Evolutionary conservation across 1,140 invertebrate species (phyloP).

Genomic region (Calliphora vicina): DNA sequence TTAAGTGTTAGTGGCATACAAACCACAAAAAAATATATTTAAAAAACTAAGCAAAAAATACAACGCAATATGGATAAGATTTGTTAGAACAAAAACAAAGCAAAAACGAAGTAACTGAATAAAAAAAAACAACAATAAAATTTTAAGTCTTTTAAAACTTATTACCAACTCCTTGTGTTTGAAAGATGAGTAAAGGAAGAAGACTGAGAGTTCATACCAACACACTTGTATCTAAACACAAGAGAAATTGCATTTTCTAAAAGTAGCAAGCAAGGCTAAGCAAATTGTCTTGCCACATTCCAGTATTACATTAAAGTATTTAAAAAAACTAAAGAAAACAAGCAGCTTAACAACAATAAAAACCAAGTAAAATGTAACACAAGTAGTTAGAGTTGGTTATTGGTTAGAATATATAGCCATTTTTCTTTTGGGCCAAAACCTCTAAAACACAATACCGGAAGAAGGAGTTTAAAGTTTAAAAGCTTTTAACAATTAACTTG

Average conservation of each 20-base stretch:
- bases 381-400: not conserved
- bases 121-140: not conserved
- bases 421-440: not conserved
- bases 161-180: not conserved
- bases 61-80: not conserved
- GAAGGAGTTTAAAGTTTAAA: not conserved
- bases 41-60: not conserved
- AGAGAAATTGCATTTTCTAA: not conserved
- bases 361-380: not conserved
- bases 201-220: not conserved
- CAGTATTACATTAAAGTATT: not conserved
- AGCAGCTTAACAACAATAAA: not conserved
- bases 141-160: conserved; percentile 8
- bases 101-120: not conserved
- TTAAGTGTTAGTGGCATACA: not conserved
- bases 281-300: not conserved
- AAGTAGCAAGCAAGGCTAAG: not conserved
- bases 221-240: not conserved
- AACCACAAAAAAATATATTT: not conserved
- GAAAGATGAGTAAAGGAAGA: not conserved
- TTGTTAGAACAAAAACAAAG: not conserved
- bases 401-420: not conserved
- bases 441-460: not conserved
- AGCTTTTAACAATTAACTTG: conserved; percentile 16
- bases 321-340: not conserved